Evolutionary conservation across 2,113 vertebrate species (phyloP).

Genomic region (Mugil cephalus): DNA sequence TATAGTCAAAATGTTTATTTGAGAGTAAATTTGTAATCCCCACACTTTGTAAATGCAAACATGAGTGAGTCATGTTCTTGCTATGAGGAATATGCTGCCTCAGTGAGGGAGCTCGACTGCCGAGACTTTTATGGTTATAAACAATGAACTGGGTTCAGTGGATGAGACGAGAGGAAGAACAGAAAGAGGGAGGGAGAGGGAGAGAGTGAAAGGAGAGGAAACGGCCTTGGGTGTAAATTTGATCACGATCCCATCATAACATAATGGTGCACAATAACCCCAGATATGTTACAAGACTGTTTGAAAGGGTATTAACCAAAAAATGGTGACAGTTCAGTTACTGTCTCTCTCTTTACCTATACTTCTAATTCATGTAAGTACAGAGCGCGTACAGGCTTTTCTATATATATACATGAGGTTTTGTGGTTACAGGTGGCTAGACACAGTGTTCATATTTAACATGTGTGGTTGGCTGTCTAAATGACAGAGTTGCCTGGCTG

Average conservation of each 20-base stretch:
- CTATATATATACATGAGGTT: neutral
- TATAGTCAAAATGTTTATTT: constrained; percentile 50
- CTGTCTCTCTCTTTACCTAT: no score
- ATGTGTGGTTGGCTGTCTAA: neutral
- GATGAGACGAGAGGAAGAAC: constrained; percentile 15
- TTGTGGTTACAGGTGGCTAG: neutral
- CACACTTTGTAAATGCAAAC: constrained; percentile 45
- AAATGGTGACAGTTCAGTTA: neutral
- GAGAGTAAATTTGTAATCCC: constrained; percentile 48
- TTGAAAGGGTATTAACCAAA: constrained; percentile 16
- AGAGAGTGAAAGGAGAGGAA: constrained; percentile 9
- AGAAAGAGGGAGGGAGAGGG: neutral
- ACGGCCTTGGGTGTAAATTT: constrained; percentile 24
- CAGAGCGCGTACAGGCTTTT: no score
- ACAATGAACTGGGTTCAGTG: constrained; percentile 49
- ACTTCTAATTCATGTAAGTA: no score
- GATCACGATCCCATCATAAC: constrained; percentile 15
- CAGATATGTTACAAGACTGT: neutral
- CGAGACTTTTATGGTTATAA: constrained; percentile 83
- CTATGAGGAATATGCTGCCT: constrained; percentile 72
- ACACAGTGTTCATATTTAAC: neutral
- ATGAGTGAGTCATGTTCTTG: constrained; percentile 70
- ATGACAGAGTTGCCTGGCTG: no score
- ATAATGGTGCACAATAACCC: neutral
- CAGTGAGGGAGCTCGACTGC: constrained; percentile 45